Evolutionary conservation across 2,888 invertebrate genomes (phyloP).

Genomic region (Stratiomys singularior): DNA sequence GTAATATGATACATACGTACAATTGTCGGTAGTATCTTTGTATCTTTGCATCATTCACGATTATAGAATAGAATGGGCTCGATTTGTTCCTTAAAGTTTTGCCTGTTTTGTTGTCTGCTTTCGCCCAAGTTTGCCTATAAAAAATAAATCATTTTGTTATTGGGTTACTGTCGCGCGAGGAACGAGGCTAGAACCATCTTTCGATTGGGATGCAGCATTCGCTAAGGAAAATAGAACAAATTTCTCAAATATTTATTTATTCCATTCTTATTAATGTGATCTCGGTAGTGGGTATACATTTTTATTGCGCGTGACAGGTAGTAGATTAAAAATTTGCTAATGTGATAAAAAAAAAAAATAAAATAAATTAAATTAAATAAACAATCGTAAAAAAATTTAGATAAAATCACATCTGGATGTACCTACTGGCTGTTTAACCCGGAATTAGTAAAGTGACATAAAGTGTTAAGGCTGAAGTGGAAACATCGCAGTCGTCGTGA

Average conservation of each 20-base stretch:
- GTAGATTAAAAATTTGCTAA: not conserved
- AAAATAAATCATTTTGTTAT: constrained; percentile 34
- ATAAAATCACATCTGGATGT: constrained; percentile 4
- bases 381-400: not conserved
- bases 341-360: not conserved
- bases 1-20: not conserved
- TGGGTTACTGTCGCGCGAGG: constrained; percentile 4
- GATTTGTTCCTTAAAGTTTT: constrained; percentile 1
- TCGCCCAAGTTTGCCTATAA: not conserved
- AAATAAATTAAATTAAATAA: too few species aligned
- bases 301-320: not conserved
- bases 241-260: not conserved
- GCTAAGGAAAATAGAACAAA: too few species aligned
- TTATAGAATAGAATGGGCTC: constrained; percentile 19
- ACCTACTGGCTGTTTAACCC: not conserved
- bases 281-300: not conserved
- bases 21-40: constrained; percentile 11
- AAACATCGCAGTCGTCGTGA: constrained; percentile 9
- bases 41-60: constrained; percentile 11
- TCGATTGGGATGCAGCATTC: too few species aligned
- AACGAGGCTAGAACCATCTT: not conserved
- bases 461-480: constrained; percentile 9
- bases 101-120: constrained; percentile 1
- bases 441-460: constrained; percentile 18
- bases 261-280: not conserved